Conservation (phyloP, 1,140 invertebrate genomes). For the Bombus difficillimus region DNA sequence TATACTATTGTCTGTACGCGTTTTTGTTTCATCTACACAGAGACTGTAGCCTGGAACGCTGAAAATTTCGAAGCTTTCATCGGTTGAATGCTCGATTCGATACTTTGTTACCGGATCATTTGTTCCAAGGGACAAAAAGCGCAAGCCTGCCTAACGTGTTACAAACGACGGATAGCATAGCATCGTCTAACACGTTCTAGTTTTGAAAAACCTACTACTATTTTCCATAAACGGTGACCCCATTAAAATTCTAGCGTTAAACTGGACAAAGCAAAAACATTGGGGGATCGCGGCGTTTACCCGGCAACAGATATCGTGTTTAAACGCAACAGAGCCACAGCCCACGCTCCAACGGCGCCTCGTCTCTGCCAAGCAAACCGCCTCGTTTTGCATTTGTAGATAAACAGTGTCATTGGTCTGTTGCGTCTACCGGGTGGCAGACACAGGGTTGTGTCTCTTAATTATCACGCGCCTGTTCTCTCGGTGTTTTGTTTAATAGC, state of each 20-base stretch:
- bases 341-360: too few relatives aligned
- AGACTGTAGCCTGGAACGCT: neutral
- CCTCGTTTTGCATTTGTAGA: constrained; percentile 17
- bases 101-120: neutral
- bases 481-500: constrained; percentile 10
- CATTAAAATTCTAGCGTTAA: neutral
- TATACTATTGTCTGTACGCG: neutral
- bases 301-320: neutral
- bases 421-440: neutral
- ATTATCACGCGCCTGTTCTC: constrained; percentile 28
- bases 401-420: constrained; percentile 31
- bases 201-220: neutral
- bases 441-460: constrained; percentile 11
- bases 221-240: neutral
- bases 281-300: too few relatives aligned
- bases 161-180: too few relatives aligned
- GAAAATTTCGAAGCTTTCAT: neutral
- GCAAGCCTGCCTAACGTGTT: too few relatives aligned
- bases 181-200: neutral
- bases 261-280: neutral
- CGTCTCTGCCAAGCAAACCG: constrained; percentile 8
- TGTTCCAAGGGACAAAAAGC: neutral
- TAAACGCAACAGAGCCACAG: neutral
- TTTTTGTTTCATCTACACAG: neutral
- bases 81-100: neutral